A percentile compares a stretch with the other conserved stretches of the same genome.
Evolutionary conservation across 2,888 invertebrate genomes (phyloP).

Genomic region (Eupeodes latifasciatus): DNA sequence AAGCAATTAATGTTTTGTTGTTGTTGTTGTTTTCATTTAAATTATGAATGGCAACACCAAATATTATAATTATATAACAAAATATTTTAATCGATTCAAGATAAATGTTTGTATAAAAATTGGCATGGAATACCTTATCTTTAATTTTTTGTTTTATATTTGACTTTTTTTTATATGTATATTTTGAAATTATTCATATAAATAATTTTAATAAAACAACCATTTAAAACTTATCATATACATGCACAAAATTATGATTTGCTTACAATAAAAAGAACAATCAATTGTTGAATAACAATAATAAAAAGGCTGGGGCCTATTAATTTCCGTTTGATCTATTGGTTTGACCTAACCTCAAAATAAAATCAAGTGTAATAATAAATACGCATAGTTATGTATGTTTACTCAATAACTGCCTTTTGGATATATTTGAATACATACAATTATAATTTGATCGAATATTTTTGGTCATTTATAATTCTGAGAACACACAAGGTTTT

Average conservation of each 20-base stretch:
- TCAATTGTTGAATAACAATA: background rate
- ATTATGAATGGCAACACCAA: constrained; percentile 58
- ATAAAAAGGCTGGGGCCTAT: no score
- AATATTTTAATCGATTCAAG: constrained; percentile 58
- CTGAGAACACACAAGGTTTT: no score
- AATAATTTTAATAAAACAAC: constrained; percentile 33
- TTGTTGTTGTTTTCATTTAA: constrained; percentile 62
- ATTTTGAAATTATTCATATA: constrained; percentile 31
- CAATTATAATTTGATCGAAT: no score
- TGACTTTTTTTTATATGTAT: background rate
- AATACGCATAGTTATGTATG: no score
- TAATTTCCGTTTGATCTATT: no score
- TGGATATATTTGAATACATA: no score
- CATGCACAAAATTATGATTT: constrained; percentile 61
- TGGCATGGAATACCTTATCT: constrained; percentile 40
- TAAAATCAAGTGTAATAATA: no score
- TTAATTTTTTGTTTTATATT: constrained; percentile 17
- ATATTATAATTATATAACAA: constrained; percentile 48
- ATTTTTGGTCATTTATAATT: no score
- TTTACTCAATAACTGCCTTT: no score
- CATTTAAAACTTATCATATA: constrained; percentile 39
- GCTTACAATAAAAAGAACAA: constrained; percentile 34
- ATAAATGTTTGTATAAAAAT: constrained; percentile 57
- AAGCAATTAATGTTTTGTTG: constrained; percentile 68
- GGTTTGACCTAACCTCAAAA: no score